Evolutionary conservation across 2,113 vertebrate genomes (phyloP), one percentile per base, ranked within the genome.

Genomic region (Macroglossus sobrinus): DNA sequence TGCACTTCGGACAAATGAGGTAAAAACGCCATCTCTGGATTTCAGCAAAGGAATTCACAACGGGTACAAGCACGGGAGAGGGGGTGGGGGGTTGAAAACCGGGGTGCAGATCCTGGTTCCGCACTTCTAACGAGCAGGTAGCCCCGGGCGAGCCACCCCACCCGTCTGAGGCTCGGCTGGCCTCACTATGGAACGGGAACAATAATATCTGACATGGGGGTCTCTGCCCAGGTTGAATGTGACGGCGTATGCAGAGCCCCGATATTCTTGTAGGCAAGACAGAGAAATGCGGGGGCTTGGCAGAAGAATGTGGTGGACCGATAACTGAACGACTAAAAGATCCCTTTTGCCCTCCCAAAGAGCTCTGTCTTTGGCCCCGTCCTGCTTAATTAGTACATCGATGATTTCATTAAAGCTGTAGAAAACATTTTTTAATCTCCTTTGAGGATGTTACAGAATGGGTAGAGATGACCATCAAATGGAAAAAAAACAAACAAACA

Each of bases 401-500:
- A 74, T 68, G 33, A 72, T 50, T 90, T 94, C 9, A 26, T 84
- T 76, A 88, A 84, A 84, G 38, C 24, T 64, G 66, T 21, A 91
- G 88, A 82, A 91, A 43, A 24, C 13, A 33, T 45, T 72, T 80
- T 33, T 7, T 2, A 38, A 76, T 38, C 38, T 89, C 61, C 45
- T 45, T 93, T 86, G 40, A 91, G 28, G 26, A 68, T 50, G 21
- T 84, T 80, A 93, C 21, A 94, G 94, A 95, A 84, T 72, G 50
- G 28, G 30, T 64, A 84, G 91, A 84, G 57, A 82, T 19, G 24
- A 45, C 16, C 24, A 68, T 69, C 57, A 92, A 92, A 78, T 55
- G 18, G 26, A 9, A 75, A 91, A 84, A 11, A 40, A 86, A 82
- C 15, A 80, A 74, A 79, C 4, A 47, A 15, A 35, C 33, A 26